phyloP scores from a whole-genome alignment of 2,797 vertebrate genomes.

The Okamejei kenojei region DNA sequence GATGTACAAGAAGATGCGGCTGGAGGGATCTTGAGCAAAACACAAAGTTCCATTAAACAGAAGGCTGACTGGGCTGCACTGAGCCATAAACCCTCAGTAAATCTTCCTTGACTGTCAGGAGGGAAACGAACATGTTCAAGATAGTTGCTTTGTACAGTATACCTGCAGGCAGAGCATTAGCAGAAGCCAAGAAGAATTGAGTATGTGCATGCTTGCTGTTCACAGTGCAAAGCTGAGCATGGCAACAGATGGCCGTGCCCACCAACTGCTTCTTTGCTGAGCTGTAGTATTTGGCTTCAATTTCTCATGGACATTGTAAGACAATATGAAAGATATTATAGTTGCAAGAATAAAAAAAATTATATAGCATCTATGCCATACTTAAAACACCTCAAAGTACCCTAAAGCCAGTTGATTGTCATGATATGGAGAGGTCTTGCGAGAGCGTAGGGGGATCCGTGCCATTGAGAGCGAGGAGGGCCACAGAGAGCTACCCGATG shows the following conservation, averaged over 20 bases:
- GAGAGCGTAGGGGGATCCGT: too few relatives aligned
- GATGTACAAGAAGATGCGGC: too few relatives aligned
- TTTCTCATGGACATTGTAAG: neutral
- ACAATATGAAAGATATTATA: neutral
- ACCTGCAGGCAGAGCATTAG: neutral
- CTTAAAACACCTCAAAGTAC: too few relatives aligned
- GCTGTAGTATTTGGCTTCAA: neutral
- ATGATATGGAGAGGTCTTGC: neutral
- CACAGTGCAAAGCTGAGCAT: neutral
- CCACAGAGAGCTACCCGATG: too few relatives aligned
- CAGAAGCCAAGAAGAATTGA: neutral
- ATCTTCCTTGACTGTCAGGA: neutral
- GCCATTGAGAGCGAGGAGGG: too few relatives aligned
- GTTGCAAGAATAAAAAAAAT: neutral
- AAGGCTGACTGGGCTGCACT: too few relatives aligned
- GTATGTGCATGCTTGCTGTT: neutral
- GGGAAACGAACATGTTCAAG: neutral
- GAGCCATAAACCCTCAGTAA: neutral
- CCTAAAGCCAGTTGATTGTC: neutral
- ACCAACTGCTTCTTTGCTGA: neutral
- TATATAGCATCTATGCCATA: neutral
- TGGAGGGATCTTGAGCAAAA: neutral
- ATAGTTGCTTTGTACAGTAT: neutral
- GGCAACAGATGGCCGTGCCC: neutral
- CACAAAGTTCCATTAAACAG: neutral